phyloP scores from a whole-genome alignment of 2,797 vertebrate genomes.

The Propithecus perrieri region DNA sequence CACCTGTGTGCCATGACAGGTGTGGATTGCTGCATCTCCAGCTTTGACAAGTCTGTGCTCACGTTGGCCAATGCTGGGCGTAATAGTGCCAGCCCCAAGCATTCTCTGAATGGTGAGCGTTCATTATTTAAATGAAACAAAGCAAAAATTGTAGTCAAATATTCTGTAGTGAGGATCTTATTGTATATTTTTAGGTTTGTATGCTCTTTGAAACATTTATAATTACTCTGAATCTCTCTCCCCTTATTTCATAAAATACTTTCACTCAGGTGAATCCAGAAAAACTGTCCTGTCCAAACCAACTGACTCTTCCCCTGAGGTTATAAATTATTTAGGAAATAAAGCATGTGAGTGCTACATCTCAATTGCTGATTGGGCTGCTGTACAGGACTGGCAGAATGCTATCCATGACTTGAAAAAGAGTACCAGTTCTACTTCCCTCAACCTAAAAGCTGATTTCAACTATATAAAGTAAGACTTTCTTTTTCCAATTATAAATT shows the following conservation, averaged over 20 bases:
- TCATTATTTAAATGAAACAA: background rate
- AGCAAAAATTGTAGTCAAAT: background rate
- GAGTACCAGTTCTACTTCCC: slow-evolving; percentile 88
- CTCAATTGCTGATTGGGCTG: slow-evolving; percentile 95
- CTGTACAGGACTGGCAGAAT: slow-evolving; percentile 97
- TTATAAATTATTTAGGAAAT: slow-evolving; percentile 96
- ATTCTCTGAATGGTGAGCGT: slow-evolving; percentile 91
- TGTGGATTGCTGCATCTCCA: slow-evolving; percentile 93
- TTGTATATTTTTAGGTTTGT: background rate
- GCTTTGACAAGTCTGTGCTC: slow-evolving; percentile 91
- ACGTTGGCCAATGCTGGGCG: slow-evolving; percentile 89
- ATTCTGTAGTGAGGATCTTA: background rate
- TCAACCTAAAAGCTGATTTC: slow-evolving; percentile 95
- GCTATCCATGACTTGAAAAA: slow-evolving; percentile 93
- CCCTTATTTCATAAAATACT: background rate
- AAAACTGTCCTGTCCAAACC: slow-evolving; percentile 96
- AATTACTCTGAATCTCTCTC: background rate
- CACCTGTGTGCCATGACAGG: slow-evolving; percentile 95
- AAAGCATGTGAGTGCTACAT: slow-evolving; percentile 97
- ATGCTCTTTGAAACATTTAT: background rate
- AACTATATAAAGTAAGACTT: slow-evolving; percentile 94
- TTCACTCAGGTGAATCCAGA: slow-evolving; percentile 90
- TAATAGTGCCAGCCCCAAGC: slow-evolving; percentile 94
- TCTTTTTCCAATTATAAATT: background rate
- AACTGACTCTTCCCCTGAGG: slow-evolving; percentile 94